Evolutionary conservation across 2,797 vertebrate genomes (phyloP), one percentile per base, ranked within the genome.

Genomic region (Knipowitschia caucasica): DNA sequence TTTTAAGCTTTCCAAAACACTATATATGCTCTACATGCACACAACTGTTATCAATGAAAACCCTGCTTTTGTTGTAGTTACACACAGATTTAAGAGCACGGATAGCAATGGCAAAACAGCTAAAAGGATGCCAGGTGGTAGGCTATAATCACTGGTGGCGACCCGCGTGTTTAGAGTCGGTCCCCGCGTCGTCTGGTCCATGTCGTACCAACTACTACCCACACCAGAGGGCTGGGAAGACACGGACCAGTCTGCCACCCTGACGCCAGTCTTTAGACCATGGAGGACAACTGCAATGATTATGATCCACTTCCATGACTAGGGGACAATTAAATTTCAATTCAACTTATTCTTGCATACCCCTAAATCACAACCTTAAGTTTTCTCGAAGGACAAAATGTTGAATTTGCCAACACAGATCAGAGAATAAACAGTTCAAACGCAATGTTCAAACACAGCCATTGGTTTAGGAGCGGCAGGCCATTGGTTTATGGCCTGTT

Each of bases 11-110:
- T 9, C 4, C 61, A 69, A 73, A 59, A 63, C 66, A 65, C 25
- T 12, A 7, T 50, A 51, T 33, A 34, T 29, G 7, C 34, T 40
- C 59, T 54, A 23, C 1, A 5, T 24, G 46, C 49, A 35, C 56
- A 43, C 42, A 51, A 62, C 31, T 2, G 79, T 72, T 53, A 75
- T 77, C 71, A 70, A 78, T 64, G 58, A 67, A 83, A 78, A 73
- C 62, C 57, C 5, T 39, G 24, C 24, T 27, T 76, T 38, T 78
- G 78, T 84, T 83, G 68, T 67, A 50, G 56, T 77, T 69, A 20
- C 50, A 78, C 64, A 75, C 43, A 74, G 47, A 11, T 64, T 67
- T 25, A 66, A 76, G 71, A 74, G 75, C 54, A 70, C 52, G 26
- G 62, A 47, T 55, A 65, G 17, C 26, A 50, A 71, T 70, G 61